These are phyloP conservation scores for Lucifuga dentata DNA, from an alignment of 2,113 vertebrate genomes.

Conservation along the genomic window DNA sequence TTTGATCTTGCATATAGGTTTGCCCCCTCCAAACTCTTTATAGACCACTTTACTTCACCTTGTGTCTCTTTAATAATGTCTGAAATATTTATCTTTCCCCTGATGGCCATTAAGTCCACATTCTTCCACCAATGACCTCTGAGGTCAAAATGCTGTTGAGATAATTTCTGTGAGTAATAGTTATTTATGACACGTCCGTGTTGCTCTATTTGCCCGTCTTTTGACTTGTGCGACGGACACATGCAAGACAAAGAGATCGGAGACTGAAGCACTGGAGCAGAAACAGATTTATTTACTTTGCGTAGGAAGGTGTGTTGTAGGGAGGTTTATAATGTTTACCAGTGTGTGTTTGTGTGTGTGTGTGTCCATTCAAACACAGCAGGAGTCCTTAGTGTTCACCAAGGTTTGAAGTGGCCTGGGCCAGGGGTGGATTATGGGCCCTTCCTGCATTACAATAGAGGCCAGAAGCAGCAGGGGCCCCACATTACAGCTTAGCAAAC, in stretches of 20 bases:
- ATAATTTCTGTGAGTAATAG: slow-evolving; percentile 62
- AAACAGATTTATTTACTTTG: slow-evolving; percentile 50
- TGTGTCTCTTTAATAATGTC: slow-evolving; percentile 53
- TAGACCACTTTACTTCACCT: slow-evolving; percentile 37
- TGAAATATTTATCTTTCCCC: slow-evolving; percentile 69
- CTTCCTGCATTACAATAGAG: slow-evolving; percentile 74
- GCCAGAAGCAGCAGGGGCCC: slow-evolving; percentile 61
- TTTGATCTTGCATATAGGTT: slow-evolving; percentile 59
- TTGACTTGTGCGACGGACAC: slow-evolving; percentile 62
- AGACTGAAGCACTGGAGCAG: slow-evolving; percentile 12
- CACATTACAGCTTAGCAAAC: slow-evolving; percentile 60
- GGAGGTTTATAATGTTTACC: slow-evolving; percentile 30
- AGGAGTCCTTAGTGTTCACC: slow-evolving; percentile 52
- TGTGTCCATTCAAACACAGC: slow-evolving; percentile 61
- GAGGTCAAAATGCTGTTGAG: slow-evolving; percentile 56
- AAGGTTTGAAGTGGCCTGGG: slow-evolving; percentile 76
- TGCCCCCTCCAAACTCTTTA: slow-evolving; percentile 3
- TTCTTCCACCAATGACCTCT: slow-evolving; percentile 54
- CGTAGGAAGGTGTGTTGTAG: slow-evolving; percentile 56
- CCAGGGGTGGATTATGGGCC: slow-evolving; percentile 67
- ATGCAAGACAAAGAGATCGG: slow-evolving; percentile 63
- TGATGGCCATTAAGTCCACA: slow-evolving; percentile 55
- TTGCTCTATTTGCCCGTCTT: slow-evolving; percentile 71
- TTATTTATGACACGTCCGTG: slow-evolving; percentile 6
- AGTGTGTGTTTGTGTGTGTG: slow-evolving; percentile 34